These are phyloP conservation scores for Coelopa pilipes DNA, from an alignment of 2,888 invertebrate species.

Conservation along the genomic window DNA sequence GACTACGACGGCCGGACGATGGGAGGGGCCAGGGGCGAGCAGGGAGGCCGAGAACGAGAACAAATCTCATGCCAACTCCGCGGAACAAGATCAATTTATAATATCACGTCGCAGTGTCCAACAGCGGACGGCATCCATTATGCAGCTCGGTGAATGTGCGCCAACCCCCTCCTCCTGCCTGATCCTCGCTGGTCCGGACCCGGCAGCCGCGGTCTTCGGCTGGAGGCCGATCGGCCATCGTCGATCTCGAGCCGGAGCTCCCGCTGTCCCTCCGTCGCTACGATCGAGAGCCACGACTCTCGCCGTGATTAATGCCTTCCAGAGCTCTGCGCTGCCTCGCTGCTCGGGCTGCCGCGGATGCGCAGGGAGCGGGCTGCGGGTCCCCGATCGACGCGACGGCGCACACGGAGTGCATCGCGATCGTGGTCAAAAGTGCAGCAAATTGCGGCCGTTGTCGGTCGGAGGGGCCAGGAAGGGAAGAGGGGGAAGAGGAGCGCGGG, in stretches of 20 bases:
- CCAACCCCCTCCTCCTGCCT: too few relatives aligned
- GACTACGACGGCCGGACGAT: not conserved
- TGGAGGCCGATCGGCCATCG: too few relatives aligned
- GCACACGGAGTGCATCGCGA: slow-evolving; percentile 12
- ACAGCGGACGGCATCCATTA: slow-evolving; percentile 15
- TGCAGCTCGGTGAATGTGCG: not conserved
- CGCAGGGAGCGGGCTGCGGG: not conserved
- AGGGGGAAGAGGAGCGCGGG: not conserved
- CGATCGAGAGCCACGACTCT: slow-evolving; percentile 32
- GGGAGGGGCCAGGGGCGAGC: not conserved
- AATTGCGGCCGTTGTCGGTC: not conserved
- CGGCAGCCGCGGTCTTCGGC: too few relatives aligned
- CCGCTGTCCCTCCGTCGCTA: too few relatives aligned
- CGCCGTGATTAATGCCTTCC: slow-evolving; percentile 34
- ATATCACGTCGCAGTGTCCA: slow-evolving; percentile 36
- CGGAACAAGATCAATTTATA: slow-evolving; percentile 36
- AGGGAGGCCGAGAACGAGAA: slow-evolving; percentile 26
- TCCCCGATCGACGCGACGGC: not conserved
- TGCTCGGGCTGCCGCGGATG: not conserved
- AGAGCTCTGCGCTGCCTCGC: not conserved
- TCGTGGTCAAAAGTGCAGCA: slow-evolving; percentile 8
- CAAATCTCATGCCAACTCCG: slow-evolving; percentile 27
- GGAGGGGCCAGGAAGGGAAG: slow-evolving; percentile 7
- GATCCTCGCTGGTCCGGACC: too few relatives aligned
- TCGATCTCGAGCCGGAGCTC: too few relatives aligned